phyloP scores from a whole-genome alignment of 2,797 vertebrate species.

The Capromys pilorides region DNA sequence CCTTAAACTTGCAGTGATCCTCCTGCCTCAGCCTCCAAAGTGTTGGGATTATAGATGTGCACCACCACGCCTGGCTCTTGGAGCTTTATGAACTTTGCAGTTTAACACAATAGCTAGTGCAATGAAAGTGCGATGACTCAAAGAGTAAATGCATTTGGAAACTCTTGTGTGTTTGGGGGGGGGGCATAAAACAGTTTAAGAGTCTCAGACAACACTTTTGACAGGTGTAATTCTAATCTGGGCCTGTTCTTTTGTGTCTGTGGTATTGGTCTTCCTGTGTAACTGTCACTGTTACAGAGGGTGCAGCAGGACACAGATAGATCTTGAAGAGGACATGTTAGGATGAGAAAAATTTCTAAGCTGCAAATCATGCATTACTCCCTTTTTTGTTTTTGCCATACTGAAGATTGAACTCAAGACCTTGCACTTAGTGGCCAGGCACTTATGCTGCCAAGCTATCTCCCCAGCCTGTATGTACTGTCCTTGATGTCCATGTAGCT shows the following conservation, averaged over 20 bases:
- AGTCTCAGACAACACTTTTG: conserved; percentile 6
- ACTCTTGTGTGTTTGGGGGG: neutral
- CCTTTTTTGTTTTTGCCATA: neutral
- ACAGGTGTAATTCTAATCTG: neutral
- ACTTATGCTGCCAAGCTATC: no score
- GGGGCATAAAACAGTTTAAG: neutral
- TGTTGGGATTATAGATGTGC: neutral
- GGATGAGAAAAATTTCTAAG: conserved; percentile 17
- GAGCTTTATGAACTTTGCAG: neutral
- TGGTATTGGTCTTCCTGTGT: conserved; percentile 23
- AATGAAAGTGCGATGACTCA: neutral
- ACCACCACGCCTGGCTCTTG: neutral
- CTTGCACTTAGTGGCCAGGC: no score
- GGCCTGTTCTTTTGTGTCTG: conserved; percentile 7
- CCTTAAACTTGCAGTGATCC: neutral
- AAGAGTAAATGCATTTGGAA: conserved; percentile 29
- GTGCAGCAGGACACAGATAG: neutral
- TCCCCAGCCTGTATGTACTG: neutral
- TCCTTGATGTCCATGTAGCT: neutral
- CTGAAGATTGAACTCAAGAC: no score
- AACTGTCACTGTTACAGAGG: neutral
- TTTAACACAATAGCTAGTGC: neutral
- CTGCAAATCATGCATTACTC: neutral
- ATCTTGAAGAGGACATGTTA: neutral
- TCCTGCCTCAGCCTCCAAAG: neutral